Percentiles rank a stretch among this genome's conserved stretches.
These are phyloP conservation scores for Ceratina australensis DNA, from an alignment of 1,140 invertebrate species.

Conservation along the genomic window DNA sequence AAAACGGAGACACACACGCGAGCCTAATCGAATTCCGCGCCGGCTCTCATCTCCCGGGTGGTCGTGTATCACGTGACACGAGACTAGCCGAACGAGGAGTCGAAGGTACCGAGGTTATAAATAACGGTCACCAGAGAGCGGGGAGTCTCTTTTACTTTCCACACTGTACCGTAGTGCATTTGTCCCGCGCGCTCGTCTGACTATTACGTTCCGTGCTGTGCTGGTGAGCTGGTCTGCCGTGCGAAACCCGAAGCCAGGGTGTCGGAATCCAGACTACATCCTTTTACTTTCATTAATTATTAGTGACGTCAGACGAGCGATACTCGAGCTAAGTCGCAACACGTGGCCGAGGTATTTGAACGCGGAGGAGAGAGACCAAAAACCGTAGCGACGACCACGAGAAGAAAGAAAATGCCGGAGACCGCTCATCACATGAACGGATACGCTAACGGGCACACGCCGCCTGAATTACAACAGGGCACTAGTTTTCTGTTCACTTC, in stretches of 20 bases:
- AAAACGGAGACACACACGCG: not conserved
- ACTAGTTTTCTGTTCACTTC: conserved; percentile 98
- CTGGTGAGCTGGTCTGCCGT: conserved; percentile 35
- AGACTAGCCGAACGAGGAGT: conserved; percentile 43
- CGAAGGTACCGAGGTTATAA: conserved; percentile 72
- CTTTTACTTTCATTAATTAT: not conserved
- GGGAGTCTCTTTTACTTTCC: conserved; percentile 74
- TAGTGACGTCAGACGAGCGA: not conserved
- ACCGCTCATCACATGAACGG: conserved; percentile 86
- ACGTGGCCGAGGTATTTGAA: conserved; percentile 3
- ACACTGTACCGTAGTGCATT: conserved; percentile 65
- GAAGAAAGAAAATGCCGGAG: conserved; percentile 83
- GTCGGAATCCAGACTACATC: conserved; percentile 2
- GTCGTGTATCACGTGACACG: conserved; percentile 60
- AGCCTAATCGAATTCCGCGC: conserved; percentile 56
- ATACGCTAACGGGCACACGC: conserved; percentile 86
- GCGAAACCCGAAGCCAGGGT: conserved; percentile 24
- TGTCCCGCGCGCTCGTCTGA: conserved; percentile 45
- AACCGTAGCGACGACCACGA: conserved; percentile 59
- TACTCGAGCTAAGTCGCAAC: not conserved
- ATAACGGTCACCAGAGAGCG: conserved; percentile 62
- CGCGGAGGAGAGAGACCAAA: not conserved
- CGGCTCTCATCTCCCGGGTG: conserved; percentile 29
- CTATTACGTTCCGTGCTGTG: conserved; percentile 63
- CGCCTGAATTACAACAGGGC: conserved; percentile 88